These are phyloP conservation scores for Dynastes grantii DNA, from an alignment of 2,888 invertebrate species.

Conservation along the genomic window DNA sequence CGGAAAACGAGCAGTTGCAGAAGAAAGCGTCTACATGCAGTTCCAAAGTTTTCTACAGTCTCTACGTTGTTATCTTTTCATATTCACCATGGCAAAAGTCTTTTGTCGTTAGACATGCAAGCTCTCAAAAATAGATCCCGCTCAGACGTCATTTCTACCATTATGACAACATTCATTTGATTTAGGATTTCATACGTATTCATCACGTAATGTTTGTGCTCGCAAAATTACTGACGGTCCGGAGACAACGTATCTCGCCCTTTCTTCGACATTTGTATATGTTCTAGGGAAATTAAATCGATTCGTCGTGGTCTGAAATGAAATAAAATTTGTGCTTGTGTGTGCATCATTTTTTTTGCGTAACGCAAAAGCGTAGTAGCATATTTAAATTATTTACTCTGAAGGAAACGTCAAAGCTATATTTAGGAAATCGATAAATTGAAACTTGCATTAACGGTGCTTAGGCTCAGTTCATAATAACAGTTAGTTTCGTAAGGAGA, in stretches of 20 bases:
- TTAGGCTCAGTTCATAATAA: not conserved
- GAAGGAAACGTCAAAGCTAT: slow-evolving; percentile 14
- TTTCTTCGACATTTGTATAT: not conserved
- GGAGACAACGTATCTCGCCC: not conserved
- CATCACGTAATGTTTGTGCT: slow-evolving; percentile 27
- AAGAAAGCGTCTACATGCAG: too few species aligned
- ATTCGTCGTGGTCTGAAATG: not conserved
- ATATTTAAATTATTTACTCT: slow-evolving; percentile 20
- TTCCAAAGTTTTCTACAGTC: too few species aligned
- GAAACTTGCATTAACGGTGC: not conserved
- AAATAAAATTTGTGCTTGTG: too few species aligned
- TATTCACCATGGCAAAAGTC: not conserved
- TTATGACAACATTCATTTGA: slow-evolving; percentile 21
- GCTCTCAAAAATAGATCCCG: slow-evolving; percentile 20
- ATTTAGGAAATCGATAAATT: slow-evolving; percentile 18
- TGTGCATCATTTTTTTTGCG: not conserved
- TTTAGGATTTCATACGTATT: slow-evolving; percentile 31
- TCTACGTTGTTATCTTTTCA: too few species aligned
- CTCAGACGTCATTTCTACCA: not conserved
- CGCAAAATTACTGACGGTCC: not conserved
- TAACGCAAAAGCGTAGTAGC: slow-evolving; percentile 1
- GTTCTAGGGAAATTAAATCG: not conserved
- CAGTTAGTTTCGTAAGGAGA: not conserved
- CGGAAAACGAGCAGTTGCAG: too few species aligned
- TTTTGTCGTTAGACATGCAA: slow-evolving; percentile 22